Evolutionary conservation across 2,888 invertebrate genomes (phyloP).

Genomic region (Watsonalla binaria): DNA sequence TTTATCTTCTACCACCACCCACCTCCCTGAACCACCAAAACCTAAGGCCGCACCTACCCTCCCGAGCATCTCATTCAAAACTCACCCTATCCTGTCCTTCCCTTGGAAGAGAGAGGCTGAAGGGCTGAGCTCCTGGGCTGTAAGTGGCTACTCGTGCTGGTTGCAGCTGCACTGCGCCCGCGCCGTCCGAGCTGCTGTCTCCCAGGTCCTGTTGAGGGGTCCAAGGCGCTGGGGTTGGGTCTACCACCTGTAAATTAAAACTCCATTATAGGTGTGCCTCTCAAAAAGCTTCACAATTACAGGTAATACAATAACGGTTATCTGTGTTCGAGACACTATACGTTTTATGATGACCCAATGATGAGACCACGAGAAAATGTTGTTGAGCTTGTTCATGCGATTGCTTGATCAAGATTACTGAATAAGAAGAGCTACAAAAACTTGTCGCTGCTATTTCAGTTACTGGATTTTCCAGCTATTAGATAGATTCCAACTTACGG

Average conservation of each 20-base stretch:
- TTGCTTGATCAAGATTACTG: too few species aligned
- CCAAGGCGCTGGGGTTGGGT: slow-evolving; percentile 76
- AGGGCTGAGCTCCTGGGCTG: slow-evolving; percentile 79
- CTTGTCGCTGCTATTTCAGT: too few species aligned
- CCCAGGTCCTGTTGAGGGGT: slow-evolving; percentile 93
- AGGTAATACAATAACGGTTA: too few species aligned
- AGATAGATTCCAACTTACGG: too few species aligned
- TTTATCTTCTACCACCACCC: slow-evolving; percentile 6
- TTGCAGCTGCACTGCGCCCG: slow-evolving; percentile 26
- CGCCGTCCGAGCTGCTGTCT: slow-evolving; percentile 78
- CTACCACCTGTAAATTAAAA: slow-evolving; percentile 25
- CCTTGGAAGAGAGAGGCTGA: slow-evolving; percentile 86
- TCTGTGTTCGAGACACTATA: too few species aligned
- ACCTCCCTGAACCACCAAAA: slow-evolving; percentile 9
- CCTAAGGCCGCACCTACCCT: slow-evolving; percentile 39
- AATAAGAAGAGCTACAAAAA: too few species aligned
- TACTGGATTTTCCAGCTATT: too few species aligned
- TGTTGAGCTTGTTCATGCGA: too few species aligned
- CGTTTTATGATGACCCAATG: too few species aligned
- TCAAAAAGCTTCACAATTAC: too few species aligned
- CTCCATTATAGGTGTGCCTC: too few species aligned
- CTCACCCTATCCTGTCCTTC: slow-evolving; percentile 74
- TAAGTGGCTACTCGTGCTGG: slow-evolving; percentile 46
- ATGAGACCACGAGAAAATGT: too few species aligned
- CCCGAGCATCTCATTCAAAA: slow-evolving; percentile 31